Conservation (phyloP, 2,113 vertebrate genomes). For the Apaloderma vittatum region DNA sequence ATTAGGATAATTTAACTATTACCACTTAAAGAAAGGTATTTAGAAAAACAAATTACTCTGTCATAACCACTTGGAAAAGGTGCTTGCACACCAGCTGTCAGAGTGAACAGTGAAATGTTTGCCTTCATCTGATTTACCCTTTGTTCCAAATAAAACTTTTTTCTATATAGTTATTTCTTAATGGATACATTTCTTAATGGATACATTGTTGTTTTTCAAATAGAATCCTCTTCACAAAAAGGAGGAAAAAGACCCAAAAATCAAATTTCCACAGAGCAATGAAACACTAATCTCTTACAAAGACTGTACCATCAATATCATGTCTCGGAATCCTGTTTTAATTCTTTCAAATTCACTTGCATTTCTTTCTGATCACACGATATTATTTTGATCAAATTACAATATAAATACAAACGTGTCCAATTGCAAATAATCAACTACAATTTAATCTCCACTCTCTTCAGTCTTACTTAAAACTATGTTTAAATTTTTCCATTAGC, state of each 20-base stretch:
- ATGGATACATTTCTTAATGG: background rate
- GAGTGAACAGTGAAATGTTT: background rate
- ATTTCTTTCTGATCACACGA: slow-evolving; percentile 3
- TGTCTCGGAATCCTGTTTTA: background rate
- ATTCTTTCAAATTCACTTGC: slow-evolving; percentile 9
- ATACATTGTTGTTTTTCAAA: background rate
- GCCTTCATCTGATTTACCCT: background rate
- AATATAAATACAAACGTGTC: background rate
- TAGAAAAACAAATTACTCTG: background rate
- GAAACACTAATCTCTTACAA: background rate
- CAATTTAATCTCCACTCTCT: background rate
- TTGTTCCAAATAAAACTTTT: background rate
- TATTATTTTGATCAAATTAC: slow-evolving; percentile 22
- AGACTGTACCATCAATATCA: background rate
- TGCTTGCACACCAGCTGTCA: background rate
- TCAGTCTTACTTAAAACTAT: background rate
- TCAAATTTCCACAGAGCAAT: background rate
- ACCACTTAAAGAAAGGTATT: background rate
- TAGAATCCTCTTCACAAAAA: background rate
- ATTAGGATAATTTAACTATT: background rate
- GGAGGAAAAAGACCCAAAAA: background rate
- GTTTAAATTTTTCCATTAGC: slow-evolving; percentile 17
- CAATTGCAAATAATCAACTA: background rate
- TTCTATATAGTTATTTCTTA: background rate
- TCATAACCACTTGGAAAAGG: background rate